Evolutionary conservation across 2,888 invertebrate species (phyloP).

Genomic region (Drosophila anomalata): DNA sequence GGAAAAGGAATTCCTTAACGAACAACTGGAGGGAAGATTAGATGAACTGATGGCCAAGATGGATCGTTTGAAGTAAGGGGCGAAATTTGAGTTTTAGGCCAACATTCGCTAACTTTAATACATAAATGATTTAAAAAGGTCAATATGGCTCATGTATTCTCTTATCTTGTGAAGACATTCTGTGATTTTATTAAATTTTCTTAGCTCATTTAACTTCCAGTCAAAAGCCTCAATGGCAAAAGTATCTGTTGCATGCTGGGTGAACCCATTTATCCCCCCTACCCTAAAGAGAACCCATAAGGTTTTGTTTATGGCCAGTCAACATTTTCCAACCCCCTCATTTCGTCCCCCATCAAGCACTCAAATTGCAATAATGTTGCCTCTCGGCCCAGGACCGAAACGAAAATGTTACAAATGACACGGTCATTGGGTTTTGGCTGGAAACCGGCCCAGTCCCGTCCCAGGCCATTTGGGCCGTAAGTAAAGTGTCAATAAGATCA

Average conservation of each 20-base stretch:
- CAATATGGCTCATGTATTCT: not conserved
- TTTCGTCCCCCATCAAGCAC: slow-evolving; percentile 14
- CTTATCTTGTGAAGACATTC: not conserved
- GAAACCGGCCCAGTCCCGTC: slow-evolving; percentile 24
- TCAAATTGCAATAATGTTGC: slow-evolving; percentile 56
- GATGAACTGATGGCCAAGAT: not conserved
- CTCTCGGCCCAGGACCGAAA: slow-evolving; percentile 1
- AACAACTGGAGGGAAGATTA: not conserved
- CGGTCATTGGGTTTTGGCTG: slow-evolving; percentile 57
- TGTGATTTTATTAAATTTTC: not conserved
- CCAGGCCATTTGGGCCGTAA: slow-evolving; percentile 55
- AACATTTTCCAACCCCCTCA: slow-evolving; percentile 48
- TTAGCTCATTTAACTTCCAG: slow-evolving; percentile 2
- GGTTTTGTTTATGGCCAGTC: slow-evolving; percentile 41
- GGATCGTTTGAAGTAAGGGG: slow-evolving; percentile 4
- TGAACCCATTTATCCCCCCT: not conserved
- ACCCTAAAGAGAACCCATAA: slow-evolving; percentile 16
- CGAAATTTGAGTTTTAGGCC: not conserved
- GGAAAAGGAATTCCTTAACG: slow-evolving; percentile 19
- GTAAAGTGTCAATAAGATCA: slow-evolving; percentile 75
- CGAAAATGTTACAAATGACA: slow-evolving; percentile 63
- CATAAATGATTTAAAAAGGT: not conserved
- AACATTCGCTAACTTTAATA: no score
- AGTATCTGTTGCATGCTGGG: slow-evolving; percentile 49
- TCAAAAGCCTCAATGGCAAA: not conserved